These are phyloP conservation scores for Pachyramphus minor DNA, from an alignment of 2,113 vertebrate genomes.

Conservation along the genomic window DNA sequence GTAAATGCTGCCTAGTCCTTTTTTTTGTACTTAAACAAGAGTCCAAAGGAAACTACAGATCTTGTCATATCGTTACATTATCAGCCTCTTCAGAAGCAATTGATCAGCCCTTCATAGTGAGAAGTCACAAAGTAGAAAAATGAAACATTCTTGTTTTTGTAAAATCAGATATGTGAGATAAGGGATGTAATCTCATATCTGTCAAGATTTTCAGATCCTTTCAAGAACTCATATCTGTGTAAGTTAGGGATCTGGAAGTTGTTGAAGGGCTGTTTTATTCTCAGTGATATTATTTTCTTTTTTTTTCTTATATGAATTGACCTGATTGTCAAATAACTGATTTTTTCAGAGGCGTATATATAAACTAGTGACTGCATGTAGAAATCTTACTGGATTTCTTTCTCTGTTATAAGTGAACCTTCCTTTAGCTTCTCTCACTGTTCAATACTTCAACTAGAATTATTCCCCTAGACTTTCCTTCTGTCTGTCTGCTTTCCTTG, in stretches of 20 bases:
- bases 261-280: not conserved
- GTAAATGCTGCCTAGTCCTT: not conserved
- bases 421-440: not conserved
- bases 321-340: not conserved
- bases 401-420: not conserved
- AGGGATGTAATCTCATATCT: not conserved
- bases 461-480: not conserved
- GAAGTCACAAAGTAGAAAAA: not conserved
- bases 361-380: not conserved
- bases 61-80: not conserved
- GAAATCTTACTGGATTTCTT: not conserved
- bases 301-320: not conserved
- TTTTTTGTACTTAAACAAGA: not conserved
- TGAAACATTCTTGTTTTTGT: not conserved
- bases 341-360: not conserved
- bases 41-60: not conserved
- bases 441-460: not conserved
- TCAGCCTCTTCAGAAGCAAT: not conserved
- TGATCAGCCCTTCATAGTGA: not conserved
- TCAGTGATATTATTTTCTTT: not conserved
- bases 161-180: not conserved
- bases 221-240: not conserved
- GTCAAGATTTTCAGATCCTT: not conserved
- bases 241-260: not conserved
- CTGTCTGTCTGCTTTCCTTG: not conserved